A percentile compares a stretch with the other conserved stretches of the same genome.
These are phyloP conservation scores for Anas platyrhynchos DNA, from an alignment of 2,113 vertebrate species.

Conservation along the genomic window DNA sequence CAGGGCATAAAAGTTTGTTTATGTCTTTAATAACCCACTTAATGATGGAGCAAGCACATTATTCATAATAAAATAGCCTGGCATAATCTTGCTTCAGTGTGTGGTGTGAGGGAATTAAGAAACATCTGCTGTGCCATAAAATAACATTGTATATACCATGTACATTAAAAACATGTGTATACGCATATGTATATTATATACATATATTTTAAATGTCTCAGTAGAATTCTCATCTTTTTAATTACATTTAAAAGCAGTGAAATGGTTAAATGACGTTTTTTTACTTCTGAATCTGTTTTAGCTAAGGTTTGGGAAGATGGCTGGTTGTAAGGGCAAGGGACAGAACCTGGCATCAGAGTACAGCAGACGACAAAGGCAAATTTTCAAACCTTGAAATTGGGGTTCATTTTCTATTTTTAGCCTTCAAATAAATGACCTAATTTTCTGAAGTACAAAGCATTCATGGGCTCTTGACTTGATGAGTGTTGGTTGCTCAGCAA, in stretches of 20 bases:
- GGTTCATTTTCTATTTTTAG: neutral
- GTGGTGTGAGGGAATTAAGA: constrained; percentile 84
- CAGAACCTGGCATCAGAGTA: neutral
- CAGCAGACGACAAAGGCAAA: neutral
- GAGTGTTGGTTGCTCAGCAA: constrained; percentile 34
- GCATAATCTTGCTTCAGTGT: constrained; percentile 82
- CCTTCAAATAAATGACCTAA: neutral
- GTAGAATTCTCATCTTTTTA: constrained; percentile 63
- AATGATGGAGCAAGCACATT: constrained; percentile 83
- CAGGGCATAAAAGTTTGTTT: constrained; percentile 83
- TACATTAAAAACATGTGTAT: constrained; percentile 73
- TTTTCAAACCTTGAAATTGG: neutral
- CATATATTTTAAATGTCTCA: constrained; percentile 55
- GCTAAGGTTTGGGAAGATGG: neutral
- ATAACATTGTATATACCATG: constrained; percentile 68
- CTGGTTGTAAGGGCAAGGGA: neutral
- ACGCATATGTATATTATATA: constrained; percentile 38
- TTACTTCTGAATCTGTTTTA: constrained; percentile 3
- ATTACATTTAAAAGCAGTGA: constrained; percentile 61
- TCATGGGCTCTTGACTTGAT: neutral
- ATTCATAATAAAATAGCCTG: constrained; percentile 84
- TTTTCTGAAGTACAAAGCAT: constrained; percentile 41
- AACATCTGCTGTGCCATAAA: constrained; percentile 83
- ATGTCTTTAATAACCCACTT: constrained; percentile 90
- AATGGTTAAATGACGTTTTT: constrained; percentile 48